Evolutionary conservation across 2,888 invertebrate species (phyloP).

Genomic region (Euproctis similis): DNA sequence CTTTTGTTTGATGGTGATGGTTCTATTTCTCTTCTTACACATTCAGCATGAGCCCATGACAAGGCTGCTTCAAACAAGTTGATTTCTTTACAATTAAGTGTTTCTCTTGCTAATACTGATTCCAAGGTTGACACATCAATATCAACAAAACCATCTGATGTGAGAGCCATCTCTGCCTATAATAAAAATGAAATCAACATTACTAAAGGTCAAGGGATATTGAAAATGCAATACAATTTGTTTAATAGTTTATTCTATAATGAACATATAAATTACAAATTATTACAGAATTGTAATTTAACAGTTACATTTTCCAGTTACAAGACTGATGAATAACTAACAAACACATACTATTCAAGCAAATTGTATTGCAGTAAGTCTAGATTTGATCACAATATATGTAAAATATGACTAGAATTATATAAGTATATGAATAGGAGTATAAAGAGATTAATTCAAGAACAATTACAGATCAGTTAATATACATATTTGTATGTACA

Average conservation of each 20-base stretch:
- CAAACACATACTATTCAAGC: slow-evolving; percentile 26
- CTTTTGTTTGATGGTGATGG: slow-evolving; percentile 87
- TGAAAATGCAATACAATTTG: slow-evolving; percentile 77
- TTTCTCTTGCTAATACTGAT: slow-evolving; percentile 93
- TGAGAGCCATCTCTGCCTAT: slow-evolving; percentile 96
- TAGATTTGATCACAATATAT: no score
- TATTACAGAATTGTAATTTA: slow-evolving; percentile 43
- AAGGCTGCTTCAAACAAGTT: slow-evolving; percentile 92
- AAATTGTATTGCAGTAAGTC: slow-evolving; percentile 73
- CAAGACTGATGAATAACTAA: slow-evolving; percentile 35
- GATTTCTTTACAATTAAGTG: slow-evolving; percentile 95
- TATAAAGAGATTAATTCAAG: no score
- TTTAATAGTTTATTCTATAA: slow-evolving; percentile 58
- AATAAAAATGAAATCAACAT: slow-evolving; percentile 41
- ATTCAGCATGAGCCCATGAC: slow-evolving; percentile 95
- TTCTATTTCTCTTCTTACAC: slow-evolving; percentile 87
- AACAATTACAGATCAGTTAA: no score
- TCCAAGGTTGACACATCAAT: slow-evolving; percentile 95
- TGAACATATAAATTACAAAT: slow-evolving; percentile 38
- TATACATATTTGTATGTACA: no score
- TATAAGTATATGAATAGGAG: neutral
- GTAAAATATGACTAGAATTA: neutral
- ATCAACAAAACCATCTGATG: slow-evolving; percentile 96
- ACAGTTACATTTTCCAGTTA: slow-evolving; percentile 50
- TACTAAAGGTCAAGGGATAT: slow-evolving; percentile 42